Evolutionary conservation across 2,113 vertebrate genomes (phyloP), one percentile per base, ranked within the genome.

Genomic region (Sprattus sprattus): DNA sequence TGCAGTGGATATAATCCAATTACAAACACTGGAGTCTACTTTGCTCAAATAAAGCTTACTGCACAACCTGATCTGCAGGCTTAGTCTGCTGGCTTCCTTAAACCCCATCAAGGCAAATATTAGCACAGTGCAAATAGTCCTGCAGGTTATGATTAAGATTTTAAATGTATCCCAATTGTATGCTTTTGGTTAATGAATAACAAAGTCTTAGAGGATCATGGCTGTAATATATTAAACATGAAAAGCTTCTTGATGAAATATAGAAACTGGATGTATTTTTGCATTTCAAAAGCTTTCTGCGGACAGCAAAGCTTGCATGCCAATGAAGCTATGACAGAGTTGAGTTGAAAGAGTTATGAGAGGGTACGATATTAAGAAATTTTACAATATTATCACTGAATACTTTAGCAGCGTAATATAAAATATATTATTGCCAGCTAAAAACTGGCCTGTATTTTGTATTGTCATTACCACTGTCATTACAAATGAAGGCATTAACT

Each of bases 151-250:
- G 97, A 97, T 97, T 97, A 96, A 97, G 97, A 97, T 96, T 97
- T 97, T 97, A 97, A 97, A 97, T 95, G 94, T 96, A 97, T 97
- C 96, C 96, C 96, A 89, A 89, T 97, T 97, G 91, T 93, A 91
- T 97, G 96, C 96, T 98, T 96, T 96, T 97, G 96, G 95, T 97
- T 97, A 96, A 97, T 97, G 96, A 97, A 97, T 96, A 97, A 97
- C 96, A 97, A 97, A 98, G 97, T 98, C 96, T 97, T 97, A 94
- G 96, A 96, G 96, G 97, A 97, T 96, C 95, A 95, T 96, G 95
- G 94, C 97, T 97, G 96, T 98, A 96, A 97, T 98, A 97, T 97
- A 97, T 98, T 97, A 98, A 98, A 97, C 97, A 98, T 97, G 96
- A 97, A 97, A 97, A 95, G 96, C 95, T 97, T 95, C 97, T 97